These are phyloP conservation scores for Cyrtodaria siliqua DNA, from an alignment of 2,888 invertebrate species.

Conservation along the genomic window DNA sequence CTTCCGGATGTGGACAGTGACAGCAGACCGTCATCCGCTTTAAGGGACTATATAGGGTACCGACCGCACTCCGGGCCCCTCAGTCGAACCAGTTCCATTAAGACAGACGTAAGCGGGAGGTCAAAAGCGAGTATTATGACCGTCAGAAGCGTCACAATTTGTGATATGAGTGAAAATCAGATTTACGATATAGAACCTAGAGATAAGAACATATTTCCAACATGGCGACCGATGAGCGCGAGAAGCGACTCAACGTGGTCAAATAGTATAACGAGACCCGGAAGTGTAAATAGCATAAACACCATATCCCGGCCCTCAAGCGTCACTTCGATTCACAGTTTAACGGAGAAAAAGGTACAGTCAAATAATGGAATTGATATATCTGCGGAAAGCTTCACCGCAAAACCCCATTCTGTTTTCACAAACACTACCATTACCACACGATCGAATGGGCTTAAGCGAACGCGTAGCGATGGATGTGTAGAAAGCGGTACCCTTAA, in stretches of 20 bases:
- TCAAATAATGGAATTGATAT: neutral
- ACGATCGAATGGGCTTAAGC: conserved; percentile 22
- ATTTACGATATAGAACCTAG: conserved; percentile 57
- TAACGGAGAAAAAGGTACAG: conserved; percentile 2
- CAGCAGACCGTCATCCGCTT: conserved; percentile 36
- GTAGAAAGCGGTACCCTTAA: conserved; percentile 14
- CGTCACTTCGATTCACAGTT: conserved; percentile 14
- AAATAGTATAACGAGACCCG: conserved; percentile 61
- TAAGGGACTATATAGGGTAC: conserved; percentile 24
- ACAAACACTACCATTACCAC: neutral
- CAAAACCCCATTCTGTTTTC: conserved; percentile 8
- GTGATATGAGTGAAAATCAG: conserved; percentile 56
- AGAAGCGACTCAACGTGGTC: conserved; percentile 62
- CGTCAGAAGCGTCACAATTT: conserved; percentile 56
- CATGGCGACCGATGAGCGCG: conserved; percentile 49
- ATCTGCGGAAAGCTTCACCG: neutral
- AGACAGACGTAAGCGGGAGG: conserved; percentile 41
- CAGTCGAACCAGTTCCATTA: conserved; percentile 52
- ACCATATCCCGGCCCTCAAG: conserved; percentile 47
- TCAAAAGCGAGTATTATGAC: conserved; percentile 56
- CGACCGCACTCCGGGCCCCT: conserved; percentile 15
- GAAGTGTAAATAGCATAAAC: conserved; percentile 55
- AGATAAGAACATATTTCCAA: conserved; percentile 23
- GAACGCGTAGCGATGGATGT: conserved; percentile 50
- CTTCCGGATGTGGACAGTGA: conserved; percentile 51